Conservation (phyloP, 2,113 vertebrate genomes). For the Xiphophorus hellerii region DNA sequence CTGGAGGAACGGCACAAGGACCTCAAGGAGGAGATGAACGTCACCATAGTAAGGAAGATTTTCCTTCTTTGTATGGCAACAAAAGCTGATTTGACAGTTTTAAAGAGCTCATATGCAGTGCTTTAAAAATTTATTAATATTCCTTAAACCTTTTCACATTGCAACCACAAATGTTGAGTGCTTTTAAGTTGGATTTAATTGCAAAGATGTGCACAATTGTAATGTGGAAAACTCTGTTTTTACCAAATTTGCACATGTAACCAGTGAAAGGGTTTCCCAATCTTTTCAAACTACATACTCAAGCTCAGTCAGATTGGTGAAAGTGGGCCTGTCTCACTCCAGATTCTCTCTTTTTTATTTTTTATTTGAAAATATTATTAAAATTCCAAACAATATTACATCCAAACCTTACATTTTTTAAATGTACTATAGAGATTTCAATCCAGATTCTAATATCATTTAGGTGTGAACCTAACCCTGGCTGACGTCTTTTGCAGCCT, state of each 20-base stretch:
- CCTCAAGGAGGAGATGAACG: slow-evolving; percentile 87
- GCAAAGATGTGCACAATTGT: no score
- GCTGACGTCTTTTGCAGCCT: background rate
- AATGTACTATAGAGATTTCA: no score
- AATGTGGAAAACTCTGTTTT: background rate
- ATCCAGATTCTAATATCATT: background rate
- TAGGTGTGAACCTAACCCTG: background rate
- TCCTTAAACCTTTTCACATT: no score
- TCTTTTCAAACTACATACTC: background rate
- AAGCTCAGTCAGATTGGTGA: background rate
- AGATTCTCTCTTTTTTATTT: no score
- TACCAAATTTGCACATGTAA: background rate
- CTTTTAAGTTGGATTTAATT: no score
- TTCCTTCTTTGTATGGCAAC: background rate
- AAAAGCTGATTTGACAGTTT: background rate
- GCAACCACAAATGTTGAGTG: no score
- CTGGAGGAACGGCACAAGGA: slow-evolving; percentile 90
- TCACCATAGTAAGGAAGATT: slow-evolving; percentile 79
- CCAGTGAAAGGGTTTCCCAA: background rate
- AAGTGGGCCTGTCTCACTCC: background rate
- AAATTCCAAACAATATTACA: no score
- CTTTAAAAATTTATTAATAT: no score
- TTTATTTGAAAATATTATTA: no score
- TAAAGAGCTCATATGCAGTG: no score
- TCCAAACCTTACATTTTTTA: no score